phyloP scores from a whole-genome alignment of 2,113 vertebrate genomes.

The Apodemus sylvaticus region DNA sequence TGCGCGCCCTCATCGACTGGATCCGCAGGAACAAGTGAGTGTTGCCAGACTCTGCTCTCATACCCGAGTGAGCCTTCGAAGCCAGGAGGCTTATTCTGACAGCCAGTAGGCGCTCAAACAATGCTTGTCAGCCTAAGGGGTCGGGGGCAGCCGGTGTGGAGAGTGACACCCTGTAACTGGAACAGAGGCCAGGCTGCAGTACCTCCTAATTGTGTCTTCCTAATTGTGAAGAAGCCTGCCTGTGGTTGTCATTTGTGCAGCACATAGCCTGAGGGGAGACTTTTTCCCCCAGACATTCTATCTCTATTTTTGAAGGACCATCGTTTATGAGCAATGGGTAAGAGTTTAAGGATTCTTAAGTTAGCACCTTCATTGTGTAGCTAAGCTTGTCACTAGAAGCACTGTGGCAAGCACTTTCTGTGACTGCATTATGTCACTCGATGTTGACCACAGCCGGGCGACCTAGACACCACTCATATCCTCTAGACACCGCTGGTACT shows the following conservation, averaged over 20 bases:
- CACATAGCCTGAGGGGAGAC: not conserved
- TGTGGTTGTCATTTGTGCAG: slow-evolving; percentile 1
- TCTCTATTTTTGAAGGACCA: not conserved
- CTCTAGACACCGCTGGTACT: not conserved
- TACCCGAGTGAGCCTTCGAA: not conserved
- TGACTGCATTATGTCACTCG: slow-evolving; percentile 6
- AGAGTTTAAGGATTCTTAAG: not conserved
- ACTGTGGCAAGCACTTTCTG: not conserved
- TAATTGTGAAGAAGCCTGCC: not conserved
- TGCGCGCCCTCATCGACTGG: slow-evolving; percentile 92
- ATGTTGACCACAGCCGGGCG: not conserved
- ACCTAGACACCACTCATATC: not conserved
- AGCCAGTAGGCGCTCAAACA: not conserved
- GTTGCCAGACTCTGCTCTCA: rapidly evolving
- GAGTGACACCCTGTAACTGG: not conserved
- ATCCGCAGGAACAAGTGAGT: slow-evolving; percentile 93
- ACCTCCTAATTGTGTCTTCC: not conserved
- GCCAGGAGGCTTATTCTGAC: not conserved
- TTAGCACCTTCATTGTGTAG: not conserved
- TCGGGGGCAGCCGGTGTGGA: not conserved
- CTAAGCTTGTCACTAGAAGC: not conserved
- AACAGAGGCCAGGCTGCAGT: not conserved
- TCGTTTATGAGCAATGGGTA: not conserved
- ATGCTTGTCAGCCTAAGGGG: not conserved
- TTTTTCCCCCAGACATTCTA: not conserved